Evolutionary conservation across 2,113 vertebrate genomes (phyloP).

Genomic region (Sinocyclocheilus maitianheensis): DNA sequence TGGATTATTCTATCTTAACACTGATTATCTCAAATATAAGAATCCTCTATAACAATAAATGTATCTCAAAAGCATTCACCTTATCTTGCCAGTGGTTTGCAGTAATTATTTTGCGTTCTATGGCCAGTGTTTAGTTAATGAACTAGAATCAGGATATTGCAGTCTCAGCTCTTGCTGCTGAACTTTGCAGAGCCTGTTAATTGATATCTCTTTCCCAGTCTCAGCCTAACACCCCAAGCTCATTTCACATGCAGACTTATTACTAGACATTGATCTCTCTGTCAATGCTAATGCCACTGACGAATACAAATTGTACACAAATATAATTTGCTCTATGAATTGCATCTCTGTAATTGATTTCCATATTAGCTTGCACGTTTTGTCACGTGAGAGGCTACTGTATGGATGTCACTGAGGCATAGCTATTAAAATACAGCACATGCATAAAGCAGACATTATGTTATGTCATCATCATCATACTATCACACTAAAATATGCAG

Average conservation of each 20-base stretch:
- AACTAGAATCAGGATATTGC: slow-evolving; percentile 77
- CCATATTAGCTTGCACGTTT: slow-evolving; percentile 26
- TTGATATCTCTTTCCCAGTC: slow-evolving; percentile 75
- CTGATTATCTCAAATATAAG: neutral
- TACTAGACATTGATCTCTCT: slow-evolving; percentile 80
- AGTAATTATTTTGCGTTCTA: slow-evolving; percentile 68
- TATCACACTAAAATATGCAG: neutral
- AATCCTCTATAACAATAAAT: neutral
- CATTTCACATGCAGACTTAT: slow-evolving; percentile 77
- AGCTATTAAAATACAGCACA: neutral
- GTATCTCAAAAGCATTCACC: neutral
- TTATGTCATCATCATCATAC: too few species aligned
- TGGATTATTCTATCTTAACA: neutral
- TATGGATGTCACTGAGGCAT: neutral
- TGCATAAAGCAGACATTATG: too few species aligned
- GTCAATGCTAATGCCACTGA: slow-evolving; percentile 70
- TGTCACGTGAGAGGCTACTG: slow-evolving; percentile 6
- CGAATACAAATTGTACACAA: slow-evolving; percentile 68
- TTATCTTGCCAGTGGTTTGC: neutral
- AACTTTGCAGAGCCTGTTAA: slow-evolving; percentile 75
- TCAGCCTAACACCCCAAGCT: slow-evolving; percentile 63
- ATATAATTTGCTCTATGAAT: slow-evolving; percentile 37
- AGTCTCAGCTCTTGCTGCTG: slow-evolving; percentile 72
- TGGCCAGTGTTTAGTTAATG: slow-evolving; percentile 72
- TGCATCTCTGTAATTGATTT: slow-evolving; percentile 53